Base-by-base conservation (phyloP, 1,140 invertebrate species). In the Drosophila athabasca region DNA sequence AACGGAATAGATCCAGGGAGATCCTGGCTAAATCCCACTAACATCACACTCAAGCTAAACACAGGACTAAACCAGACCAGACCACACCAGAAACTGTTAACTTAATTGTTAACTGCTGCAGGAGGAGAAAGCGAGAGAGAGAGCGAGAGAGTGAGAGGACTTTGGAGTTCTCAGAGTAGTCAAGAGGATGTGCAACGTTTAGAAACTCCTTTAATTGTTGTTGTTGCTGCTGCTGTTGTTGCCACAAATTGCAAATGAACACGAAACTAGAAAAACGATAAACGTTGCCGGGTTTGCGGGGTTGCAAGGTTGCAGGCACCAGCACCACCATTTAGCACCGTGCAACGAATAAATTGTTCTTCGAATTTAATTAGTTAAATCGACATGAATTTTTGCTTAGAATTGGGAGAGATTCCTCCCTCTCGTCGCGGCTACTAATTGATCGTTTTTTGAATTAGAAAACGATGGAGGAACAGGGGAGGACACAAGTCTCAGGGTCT, bases 181-280 rank as follows among this genome's bases (percentile, higher is more conserved):
- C 31, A 17, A 50, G 44, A 62, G 62, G 60, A 74, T 77, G 64
- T 77, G 73, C 70, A 64, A 29, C 71, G 67, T 74, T 85, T 74
- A 70, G 68, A 35, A 68, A 15, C 50, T 58, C 64, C 73, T 75
- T 81, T 85, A 87, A 87, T 81, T 85, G 77, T 87, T 87, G 72
- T 85, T 64, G 69, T 48, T 39, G 4, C 13, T 13, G 35, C 17
- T 19, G 17, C 17, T 19, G 17, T 19, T 39, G 24, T 5, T 39
- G 44, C 68, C 82, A 81, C 82, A 85, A 85, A 85, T 85, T 85
- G 82, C 83, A 88, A 85, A 85, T 79, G 83, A 85, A 82, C 83
- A 85, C 82, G 81, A 85, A 87, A 76, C 60, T 81, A 52, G 53
- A 73, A 85, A 87, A 82, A 76, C 82, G 76, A 59, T 66, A 49